Conservation (phyloP, 92 coral and sea anemone species). For the Galaxea fascicularis region DNA sequence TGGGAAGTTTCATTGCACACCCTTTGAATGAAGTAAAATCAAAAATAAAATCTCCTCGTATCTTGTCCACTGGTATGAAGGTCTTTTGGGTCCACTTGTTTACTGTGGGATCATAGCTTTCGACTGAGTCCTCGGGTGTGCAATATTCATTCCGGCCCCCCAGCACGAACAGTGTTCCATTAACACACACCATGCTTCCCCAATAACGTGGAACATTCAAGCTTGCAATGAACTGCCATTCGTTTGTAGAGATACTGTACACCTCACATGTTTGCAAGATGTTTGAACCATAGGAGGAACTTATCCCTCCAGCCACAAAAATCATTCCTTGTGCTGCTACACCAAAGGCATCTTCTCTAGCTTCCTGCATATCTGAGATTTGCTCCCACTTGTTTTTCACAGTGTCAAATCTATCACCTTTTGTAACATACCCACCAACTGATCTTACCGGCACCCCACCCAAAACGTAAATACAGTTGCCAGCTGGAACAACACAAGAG, state of each 20-base stretch:
- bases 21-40: background rate
- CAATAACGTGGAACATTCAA: background rate
- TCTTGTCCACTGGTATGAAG: conserved; percentile 5
- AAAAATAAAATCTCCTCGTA: too few species aligned
- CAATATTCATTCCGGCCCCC: background rate
- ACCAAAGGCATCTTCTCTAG: background rate
- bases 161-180: conserved; percentile 13
- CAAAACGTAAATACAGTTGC: conserved; percentile 16
- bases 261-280: background rate
- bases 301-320: background rate
- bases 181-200: conserved; percentile 25
- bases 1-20: conserved; percentile 25
- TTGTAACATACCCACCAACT: background rate
- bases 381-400: conserved; percentile 26
- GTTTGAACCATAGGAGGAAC: too few species aligned
- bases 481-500: conserved; percentile 32
- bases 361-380: background rate
- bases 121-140: background rate
- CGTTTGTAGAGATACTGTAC: conserved; percentile 10
- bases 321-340: background rate
- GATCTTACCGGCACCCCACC: background rate
- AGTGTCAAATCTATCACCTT: conserved; percentile 16
- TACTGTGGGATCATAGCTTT: conserved; percentile 11
- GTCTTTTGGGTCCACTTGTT: conserved; percentile 32
- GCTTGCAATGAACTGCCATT: conserved; percentile 20